Evolutionary conservation across 2,888 invertebrate species (phyloP), one percentile per base, ranked within the genome.

Genomic region (Hemithea aestivaria): DNA sequence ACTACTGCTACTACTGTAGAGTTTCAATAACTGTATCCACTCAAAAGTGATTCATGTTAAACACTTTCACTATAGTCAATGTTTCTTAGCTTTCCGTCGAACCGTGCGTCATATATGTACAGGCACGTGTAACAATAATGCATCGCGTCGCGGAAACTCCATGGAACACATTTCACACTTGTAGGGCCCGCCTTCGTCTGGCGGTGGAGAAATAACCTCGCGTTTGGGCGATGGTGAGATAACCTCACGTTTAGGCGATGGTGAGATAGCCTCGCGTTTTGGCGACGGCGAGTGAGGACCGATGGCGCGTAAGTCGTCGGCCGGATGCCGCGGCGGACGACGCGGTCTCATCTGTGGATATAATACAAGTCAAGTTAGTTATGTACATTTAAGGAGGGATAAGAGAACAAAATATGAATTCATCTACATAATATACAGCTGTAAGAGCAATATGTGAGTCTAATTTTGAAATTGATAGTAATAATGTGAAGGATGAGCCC

Each of bases 101-200:
- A 38, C 33, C 35, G 16, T 38, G 10, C 60, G 78, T 92, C 91
- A 92, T 79, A 95, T 95, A 73, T 95, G 95, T 66, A 94, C 91
- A 37, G 94, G 93, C 59, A 95, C 94, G 76, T 95, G 95, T 1
- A 84, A 66, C 36, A 93, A 88, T 46, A 95, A 77, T 50, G 93
- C 93, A 32, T 92, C 91, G 32, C 94, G 90, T 48, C 92, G 91
- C 6, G 90, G 83, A 73, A 95, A 95, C 53, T 92, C 90, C 29
- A 91, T 90, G 35, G 92, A 90, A 71, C 95, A 95, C 93, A 95
- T 94, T 73, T 94, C 94, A 67, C 95, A 95, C 53, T 91, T 92
- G 75, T 90, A 94, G 26, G 91, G 91, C 37, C 65, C 87, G 56
- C 80, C 90, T 39, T 88, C 87, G 8, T 79, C 69, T 16, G 16